phyloP scores from a whole-genome alignment of 2,113 vertebrate species.

The Hydropotes inermis region DNA sequence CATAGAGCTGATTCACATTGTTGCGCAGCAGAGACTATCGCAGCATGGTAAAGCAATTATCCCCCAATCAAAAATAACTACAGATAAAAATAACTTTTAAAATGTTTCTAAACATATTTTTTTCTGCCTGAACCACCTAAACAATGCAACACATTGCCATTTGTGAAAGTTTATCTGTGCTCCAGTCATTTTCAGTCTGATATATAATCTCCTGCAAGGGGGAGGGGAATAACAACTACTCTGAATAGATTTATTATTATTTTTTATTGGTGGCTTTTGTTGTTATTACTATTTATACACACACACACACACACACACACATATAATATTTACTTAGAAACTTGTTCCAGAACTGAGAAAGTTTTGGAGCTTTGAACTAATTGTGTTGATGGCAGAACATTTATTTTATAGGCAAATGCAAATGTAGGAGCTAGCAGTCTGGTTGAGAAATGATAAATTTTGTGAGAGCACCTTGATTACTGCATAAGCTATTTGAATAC shows the following conservation, averaged over 20 bases:
- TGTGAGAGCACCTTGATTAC: slow-evolving; percentile 32
- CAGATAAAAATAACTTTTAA: neutral
- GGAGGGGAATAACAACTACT: neutral
- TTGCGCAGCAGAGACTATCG: neutral
- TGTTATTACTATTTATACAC: neutral
- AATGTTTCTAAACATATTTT: neutral
- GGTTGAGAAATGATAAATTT: slow-evolving; percentile 8
- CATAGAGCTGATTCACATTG: neutral
- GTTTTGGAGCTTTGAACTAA: neutral
- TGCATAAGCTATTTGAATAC: neutral
- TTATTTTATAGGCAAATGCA: neutral
- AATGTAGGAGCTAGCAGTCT: neutral
- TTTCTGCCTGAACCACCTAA: neutral
- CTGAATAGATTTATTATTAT: neutral
- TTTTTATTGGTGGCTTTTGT: neutral
- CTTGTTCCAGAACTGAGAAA: neutral
- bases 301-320: too few species aligned
- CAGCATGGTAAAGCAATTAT: neutral
- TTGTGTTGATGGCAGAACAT: neutral
- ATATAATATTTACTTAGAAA: neutral
- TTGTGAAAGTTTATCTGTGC: neutral
- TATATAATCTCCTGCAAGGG: neutral
- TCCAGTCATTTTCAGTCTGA: neutral
- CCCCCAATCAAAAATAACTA: neutral
- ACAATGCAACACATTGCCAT: neutral